Conservation (phyloP, 1,140 invertebrate species). For the Latrodectus geometricus region DNA sequence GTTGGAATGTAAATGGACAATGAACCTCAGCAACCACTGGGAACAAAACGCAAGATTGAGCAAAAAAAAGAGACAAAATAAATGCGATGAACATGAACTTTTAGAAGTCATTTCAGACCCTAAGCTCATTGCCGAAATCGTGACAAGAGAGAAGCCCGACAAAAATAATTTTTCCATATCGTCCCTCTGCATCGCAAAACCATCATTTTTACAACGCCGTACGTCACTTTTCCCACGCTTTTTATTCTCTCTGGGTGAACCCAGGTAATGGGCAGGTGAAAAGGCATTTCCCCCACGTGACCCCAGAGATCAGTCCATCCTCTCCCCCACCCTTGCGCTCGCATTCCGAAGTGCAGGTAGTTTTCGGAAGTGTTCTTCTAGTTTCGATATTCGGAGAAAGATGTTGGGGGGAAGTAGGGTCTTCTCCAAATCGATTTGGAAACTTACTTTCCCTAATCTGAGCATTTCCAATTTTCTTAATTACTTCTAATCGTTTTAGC, state of each 20-base stretch:
- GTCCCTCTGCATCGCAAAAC: background rate
- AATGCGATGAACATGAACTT: background rate
- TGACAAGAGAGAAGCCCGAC: background rate
- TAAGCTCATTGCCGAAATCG: background rate
- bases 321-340: background rate
- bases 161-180: background rate
- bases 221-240: background rate
- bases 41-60: too few species aligned
- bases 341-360: background rate
- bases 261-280: background rate
- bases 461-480: too few species aligned
- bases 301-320: background rate
- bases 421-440: too few species aligned
- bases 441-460: too few species aligned
- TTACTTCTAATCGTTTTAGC: too few species aligned
- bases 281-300: background rate
- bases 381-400: background rate
- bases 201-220: background rate
- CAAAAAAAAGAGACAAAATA: too few species aligned
- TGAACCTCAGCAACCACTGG: too few species aligned
- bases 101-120: background rate
- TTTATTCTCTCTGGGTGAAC: background rate
- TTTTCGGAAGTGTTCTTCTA: background rate
- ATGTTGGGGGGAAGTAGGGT: too few species aligned
- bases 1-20: too few species aligned